phyloP scores from a whole-genome alignment of 2,113 vertebrate genomes.

The Pardalotus punctatus region DNA sequence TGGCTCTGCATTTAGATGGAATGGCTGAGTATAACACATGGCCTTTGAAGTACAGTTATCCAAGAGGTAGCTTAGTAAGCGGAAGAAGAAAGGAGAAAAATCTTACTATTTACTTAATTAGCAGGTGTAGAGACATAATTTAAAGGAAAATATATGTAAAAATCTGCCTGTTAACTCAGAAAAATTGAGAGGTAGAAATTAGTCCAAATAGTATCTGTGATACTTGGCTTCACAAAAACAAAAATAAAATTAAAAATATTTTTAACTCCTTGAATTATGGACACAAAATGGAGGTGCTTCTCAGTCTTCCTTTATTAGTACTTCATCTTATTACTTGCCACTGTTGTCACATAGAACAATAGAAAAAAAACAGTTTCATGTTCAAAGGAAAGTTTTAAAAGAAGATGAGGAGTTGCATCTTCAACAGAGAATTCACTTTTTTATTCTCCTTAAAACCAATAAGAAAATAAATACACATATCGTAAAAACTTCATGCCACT shows the following conservation, averaged over 20 bases:
- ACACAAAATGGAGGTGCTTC: neutral
- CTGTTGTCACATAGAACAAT: neutral
- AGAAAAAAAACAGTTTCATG: neutral
- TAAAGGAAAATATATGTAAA: neutral
- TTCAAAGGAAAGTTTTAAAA: neutral
- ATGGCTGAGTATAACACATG: neutral
- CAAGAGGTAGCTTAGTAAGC: neutral
- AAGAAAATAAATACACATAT: neutral
- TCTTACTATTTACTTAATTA: neutral
- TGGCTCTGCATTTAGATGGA: neutral
- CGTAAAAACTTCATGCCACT: neutral
- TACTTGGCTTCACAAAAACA: neutral
- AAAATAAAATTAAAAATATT: neutral
- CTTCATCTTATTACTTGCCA: neutral
- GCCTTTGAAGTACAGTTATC: conserved; percentile 37
- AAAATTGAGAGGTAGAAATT: neutral
- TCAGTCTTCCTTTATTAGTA: neutral
- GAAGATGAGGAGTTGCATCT: neutral
- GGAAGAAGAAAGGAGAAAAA: neutral
- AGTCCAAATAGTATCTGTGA: neutral
- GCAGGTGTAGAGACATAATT: neutral
- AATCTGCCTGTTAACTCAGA: neutral
- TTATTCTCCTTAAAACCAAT: neutral
- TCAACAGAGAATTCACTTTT: neutral
- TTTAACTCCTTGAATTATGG: neutral